A percentile compares a stretch with the other conserved stretches of the same genome.
Evolutionary conservation across 2,113 vertebrate genomes (phyloP).

Genomic region (Hyperopisus bebe): DNA sequence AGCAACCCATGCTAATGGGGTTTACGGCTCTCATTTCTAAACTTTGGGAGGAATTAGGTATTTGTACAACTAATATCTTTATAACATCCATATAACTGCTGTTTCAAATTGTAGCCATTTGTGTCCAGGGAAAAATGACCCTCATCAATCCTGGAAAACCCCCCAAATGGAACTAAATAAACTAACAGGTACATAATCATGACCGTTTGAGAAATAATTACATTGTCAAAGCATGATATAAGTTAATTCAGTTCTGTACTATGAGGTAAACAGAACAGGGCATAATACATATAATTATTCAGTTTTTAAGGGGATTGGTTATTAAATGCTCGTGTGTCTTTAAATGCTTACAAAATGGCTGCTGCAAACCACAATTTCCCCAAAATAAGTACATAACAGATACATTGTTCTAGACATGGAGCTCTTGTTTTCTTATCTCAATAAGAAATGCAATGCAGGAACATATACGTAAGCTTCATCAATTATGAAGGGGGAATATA

Average conservation of each 20-base stretch:
- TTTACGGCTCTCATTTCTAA: background rate
- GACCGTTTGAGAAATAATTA: background rate
- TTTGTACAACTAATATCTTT: background rate
- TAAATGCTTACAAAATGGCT: background rate
- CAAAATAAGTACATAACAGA: background rate
- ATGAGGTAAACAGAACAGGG: background rate
- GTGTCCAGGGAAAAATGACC: background rate
- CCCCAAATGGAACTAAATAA: background rate
- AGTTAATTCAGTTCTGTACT: background rate
- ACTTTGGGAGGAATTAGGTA: background rate
- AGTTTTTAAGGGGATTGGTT: background rate
- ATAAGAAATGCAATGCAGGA: background rate
- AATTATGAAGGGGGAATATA: background rate
- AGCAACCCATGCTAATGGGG: background rate
- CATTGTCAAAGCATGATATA: slow-evolving; percentile 3
- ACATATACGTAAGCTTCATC: background rate
- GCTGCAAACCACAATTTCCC: background rate
- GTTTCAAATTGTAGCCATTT: slow-evolving; percentile 6
- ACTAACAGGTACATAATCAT: slow-evolving; percentile 3
- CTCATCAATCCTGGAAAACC: background rate
- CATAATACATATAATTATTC: background rate
- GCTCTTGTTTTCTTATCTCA: background rate
- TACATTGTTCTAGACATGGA: background rate
- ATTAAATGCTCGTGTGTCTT: background rate
- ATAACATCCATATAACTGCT: background rate